Evolutionary conservation across 2,797 vertebrate genomes (phyloP), one percentile per base, ranked within the genome.

Genomic region (Phoeniculus purpureus): DNA sequence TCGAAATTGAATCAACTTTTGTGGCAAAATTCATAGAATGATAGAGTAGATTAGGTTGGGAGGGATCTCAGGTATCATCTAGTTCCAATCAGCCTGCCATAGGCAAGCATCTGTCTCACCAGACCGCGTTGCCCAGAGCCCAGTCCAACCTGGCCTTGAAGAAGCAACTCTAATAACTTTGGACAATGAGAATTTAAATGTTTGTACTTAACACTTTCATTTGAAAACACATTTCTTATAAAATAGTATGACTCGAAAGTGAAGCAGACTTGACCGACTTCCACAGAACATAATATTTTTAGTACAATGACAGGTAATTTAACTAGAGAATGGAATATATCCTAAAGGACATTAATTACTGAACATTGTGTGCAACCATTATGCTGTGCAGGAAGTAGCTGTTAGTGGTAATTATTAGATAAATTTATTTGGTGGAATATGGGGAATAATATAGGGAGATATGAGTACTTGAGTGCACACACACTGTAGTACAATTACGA

Each of bases 231-330:
- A 73, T 83, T 76, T 22, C 9, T 95, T 73, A 80, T 88, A 76
- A 34, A 71, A 19, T 45, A 54, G 18, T 32, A 71, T 21, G 26
- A 83, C 54, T 87, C 77, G 29, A 90, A 90, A 93, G 50, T 75
- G 56, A 84, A 90, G n/a, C 52, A 72, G 73, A 67, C 59, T 90
- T 91, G 64, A 90, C 61, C 0, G 2, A 47, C 59, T 95, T 91
- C 65, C 52, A 87, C 51, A 71, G 34, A 64, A 60, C 67, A 83
- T 51, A 1, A 0, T 56, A 83, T 87, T 79, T 87, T 73, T 79
- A 85, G 76, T 90, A 85, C 74, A 86, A 37, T 70, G 84, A 81
- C 80, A 82, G 54, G 29, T 56, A 85, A 90, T 89, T 95, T 87
- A 89, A 80, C 79, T 50, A 34, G 59, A 40, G 73, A 84, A 94